phyloP scores from a whole-genome alignment of 2,113 vertebrate genomes.

The Limnothrissa miodon region DNA sequence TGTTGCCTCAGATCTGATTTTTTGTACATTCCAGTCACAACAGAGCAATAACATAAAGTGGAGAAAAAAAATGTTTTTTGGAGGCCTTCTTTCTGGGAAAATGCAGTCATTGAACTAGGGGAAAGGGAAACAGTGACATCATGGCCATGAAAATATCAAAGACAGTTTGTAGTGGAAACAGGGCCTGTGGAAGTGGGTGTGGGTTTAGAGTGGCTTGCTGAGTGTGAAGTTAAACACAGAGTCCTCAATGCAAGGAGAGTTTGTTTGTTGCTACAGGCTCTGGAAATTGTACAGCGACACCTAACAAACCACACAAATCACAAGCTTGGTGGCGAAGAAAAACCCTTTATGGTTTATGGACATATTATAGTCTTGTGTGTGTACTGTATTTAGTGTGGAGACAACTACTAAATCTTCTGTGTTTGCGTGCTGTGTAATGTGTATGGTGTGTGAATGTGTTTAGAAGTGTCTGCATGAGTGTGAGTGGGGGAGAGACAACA shows the following conservation, averaged over 20 bases:
- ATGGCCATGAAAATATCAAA: conserved; percentile 51
- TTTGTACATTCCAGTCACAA: conserved; percentile 16
- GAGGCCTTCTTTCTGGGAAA: conserved; percentile 37
- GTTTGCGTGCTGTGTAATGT: neutral
- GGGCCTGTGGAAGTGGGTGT: conserved; percentile 11
- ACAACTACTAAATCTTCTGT: too few relatives aligned
- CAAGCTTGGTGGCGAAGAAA: neutral
- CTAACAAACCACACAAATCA: neutral
- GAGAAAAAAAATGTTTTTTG: neutral
- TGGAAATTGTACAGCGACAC: neutral
- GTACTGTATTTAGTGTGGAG: neutral
- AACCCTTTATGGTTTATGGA: neutral
- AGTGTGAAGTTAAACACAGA: conserved; percentile 53
- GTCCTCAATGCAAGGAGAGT: conserved; percentile 35
- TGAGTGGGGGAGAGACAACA: neutral
- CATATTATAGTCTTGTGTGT: too few relatives aligned
- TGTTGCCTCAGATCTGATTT: conserved; percentile 11
- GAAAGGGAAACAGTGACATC: conserved; percentile 54
- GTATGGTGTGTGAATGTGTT: neutral
- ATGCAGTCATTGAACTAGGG: conserved; percentile 41
- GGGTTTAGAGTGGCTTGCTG: conserved; percentile 43
- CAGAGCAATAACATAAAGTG: neutral
- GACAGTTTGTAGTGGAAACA: conserved; percentile 42
- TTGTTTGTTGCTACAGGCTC: conserved; percentile 31
- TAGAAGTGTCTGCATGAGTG: neutral